These are phyloP conservation scores for Coleophora deauratella DNA, from an alignment of 2,888 invertebrate species.

Conservation along the genomic window DNA sequence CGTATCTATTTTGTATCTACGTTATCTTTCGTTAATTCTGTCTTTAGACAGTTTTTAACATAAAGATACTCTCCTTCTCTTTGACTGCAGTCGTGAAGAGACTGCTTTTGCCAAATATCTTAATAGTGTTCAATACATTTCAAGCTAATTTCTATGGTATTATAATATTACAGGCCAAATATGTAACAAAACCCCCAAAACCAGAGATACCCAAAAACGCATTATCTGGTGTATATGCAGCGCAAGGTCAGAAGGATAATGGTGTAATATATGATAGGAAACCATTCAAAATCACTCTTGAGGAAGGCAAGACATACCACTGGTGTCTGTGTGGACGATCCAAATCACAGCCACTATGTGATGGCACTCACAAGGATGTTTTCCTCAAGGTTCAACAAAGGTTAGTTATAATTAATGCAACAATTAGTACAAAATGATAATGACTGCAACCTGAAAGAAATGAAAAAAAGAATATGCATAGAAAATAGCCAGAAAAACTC, in stretches of 20 bases:
- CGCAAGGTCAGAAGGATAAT: constrained; percentile 77
- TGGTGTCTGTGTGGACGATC: constrained; percentile 98
- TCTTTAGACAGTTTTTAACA: too few species aligned
- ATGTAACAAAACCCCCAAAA: constrained; percentile 53
- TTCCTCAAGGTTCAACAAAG: constrained; percentile 82
- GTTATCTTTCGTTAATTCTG: too few species aligned
- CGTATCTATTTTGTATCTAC: too few species aligned
- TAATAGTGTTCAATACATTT: too few species aligned
- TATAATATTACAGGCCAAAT: constrained; percentile 31
- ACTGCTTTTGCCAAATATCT: too few species aligned
- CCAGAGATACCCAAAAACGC: constrained; percentile 80
- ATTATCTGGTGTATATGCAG: constrained; percentile 74
- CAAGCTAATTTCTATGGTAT: too few species aligned
- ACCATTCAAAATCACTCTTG: constrained; percentile 85
- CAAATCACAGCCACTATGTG: constrained; percentile 94
- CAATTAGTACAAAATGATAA: too few species aligned
- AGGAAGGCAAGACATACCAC: constrained; percentile 84
- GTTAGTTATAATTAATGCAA: constrained; percentile 44
- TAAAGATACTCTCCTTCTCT: too few species aligned
- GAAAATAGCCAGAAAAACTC: too few species aligned
- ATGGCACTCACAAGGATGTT: constrained; percentile 89
- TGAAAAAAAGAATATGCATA: too few species aligned
- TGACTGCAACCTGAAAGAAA: too few species aligned
- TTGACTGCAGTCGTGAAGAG: too few species aligned
- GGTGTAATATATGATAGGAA: constrained; percentile 90